Percentiles rank a stretch among this genome's conserved stretches.
Evolutionary conservation across 1,140 invertebrate genomes (phyloP).

Genomic region (Drosophila nannoptera): DNA sequence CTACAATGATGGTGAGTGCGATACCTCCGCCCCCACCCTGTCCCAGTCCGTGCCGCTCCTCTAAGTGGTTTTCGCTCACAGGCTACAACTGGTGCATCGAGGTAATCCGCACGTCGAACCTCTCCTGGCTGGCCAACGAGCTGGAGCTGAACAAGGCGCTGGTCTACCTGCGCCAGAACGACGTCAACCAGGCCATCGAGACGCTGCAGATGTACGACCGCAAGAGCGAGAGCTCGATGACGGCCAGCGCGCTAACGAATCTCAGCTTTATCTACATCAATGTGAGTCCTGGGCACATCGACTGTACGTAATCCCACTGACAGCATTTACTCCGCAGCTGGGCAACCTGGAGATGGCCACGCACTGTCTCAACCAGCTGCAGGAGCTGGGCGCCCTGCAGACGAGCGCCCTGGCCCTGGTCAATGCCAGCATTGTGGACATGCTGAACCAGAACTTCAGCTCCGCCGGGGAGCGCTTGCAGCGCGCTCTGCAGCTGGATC

Average conservation of each 20-base stretch:
- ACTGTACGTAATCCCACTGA: not conserved
- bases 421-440: slow-evolving; percentile 92
- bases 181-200: slow-evolving; percentile 90
- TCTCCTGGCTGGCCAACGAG: slow-evolving; percentile 89
- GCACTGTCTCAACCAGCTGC: slow-evolving; percentile 88
- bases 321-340: slow-evolving; percentile 81
- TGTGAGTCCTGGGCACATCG: slow-evolving; percentile 80
- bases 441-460: slow-evolving; percentile 86
- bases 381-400: slow-evolving; percentile 84
- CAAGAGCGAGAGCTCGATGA: slow-evolving; percentile 90
- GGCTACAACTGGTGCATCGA: slow-evolving; percentile 88
- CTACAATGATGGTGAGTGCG: slow-evolving; percentile 84
- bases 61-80: slow-evolving; percentile 42
- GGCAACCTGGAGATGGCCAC: slow-evolving; percentile 91
- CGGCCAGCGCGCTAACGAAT: slow-evolving; percentile 92
- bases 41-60: too few relatives aligned
- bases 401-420: slow-evolving; percentile 92
- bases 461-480: slow-evolving; percentile 88
- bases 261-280: slow-evolving; percentile 93
- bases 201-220: slow-evolving; percentile 94
- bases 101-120: slow-evolving; percentile 88
- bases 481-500: slow-evolving; percentile 89
- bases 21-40: too few relatives aligned
- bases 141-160: slow-evolving; percentile 96
- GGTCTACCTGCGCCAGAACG: slow-evolving; percentile 91